Evolutionary conservation across 2,888 invertebrate genomes (phyloP), one percentile per base, ranked within the genome.

Genomic region (Drosophila birchii): DNA sequence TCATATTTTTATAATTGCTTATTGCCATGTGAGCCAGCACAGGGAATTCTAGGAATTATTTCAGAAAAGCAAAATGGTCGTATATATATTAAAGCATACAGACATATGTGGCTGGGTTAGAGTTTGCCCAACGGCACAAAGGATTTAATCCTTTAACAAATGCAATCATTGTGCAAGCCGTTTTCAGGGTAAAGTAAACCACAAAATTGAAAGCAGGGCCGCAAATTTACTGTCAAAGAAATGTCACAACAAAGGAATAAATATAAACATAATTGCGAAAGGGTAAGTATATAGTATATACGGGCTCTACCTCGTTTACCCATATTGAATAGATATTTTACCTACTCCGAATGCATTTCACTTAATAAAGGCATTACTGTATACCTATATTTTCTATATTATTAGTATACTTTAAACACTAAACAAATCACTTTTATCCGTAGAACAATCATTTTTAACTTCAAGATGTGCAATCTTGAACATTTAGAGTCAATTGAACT

Each of bases 1-100:
- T 78, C 79, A 76, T 75, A 75, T 75, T 67, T 49, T 56, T 68
- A 43, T 77, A 81, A 85, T 87, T 81, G 69, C 79, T 71, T 70
- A 51, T 61, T 75, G 79, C 68, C 67, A 68, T 68, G 56, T 69
- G 69, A 47, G 69, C 45, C 39, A 39, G n/a, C 12, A 29, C 26
- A 29, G 18, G 18, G 38, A 14, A 26, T 29, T 39, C 55, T 20
- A 41, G 11, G 58, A 68, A 47, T 34, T 29, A 63, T 47, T 63
- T 47, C 18, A 16, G 20, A n/a, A 18, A 14, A 34, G 47, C 23
- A 20, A 39, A 47, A 39, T 39, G 32, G 32, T 18, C 4, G 4
- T 7, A 12, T 8, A 11, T 6, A 45, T 16, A 29, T 29, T 29
- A 29, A 29, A 29, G 29, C 14, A 14, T 44, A 23, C 14, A 14